These are phyloP conservation scores for Drosophila aff. DNA, from an alignment of 1,140 invertebrate genomes.

Conservation along the genomic window DNA sequence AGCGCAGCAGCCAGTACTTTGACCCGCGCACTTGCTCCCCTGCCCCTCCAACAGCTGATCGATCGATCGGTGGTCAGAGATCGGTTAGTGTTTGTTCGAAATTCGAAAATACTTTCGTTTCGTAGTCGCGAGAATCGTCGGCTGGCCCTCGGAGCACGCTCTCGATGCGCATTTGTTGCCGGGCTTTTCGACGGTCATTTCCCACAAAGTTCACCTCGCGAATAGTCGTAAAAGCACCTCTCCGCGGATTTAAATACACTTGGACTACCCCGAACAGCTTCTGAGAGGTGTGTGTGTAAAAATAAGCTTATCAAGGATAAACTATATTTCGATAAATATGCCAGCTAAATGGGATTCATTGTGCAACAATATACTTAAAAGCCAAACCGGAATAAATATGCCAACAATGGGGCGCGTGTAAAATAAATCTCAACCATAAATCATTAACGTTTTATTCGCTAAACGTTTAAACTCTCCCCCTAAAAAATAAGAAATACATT, in stretches of 20 bases:
- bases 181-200: constrained; percentile 49
- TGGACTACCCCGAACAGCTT: not conserved
- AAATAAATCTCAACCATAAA: not conserved
- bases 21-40: constrained; percentile 23
- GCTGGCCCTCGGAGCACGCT: constrained; percentile 23
- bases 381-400: not conserved
- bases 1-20: constrained; percentile 52
- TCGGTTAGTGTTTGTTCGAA: constrained; percentile 28
- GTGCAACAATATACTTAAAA: not conserved
- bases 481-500: not conserved
- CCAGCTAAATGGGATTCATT: not conserved
- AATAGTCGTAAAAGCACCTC: constrained; percentile 22
- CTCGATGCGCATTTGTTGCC: constrained; percentile 26
- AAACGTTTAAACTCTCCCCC: not conserved
- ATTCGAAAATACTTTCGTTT: constrained; percentile 57
- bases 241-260: constrained; percentile 16
- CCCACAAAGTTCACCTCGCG: constrained; percentile 25
- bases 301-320: constrained; percentile 1
- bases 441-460: not conserved
- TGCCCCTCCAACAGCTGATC: constrained; percentile 33
- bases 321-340: constrained; percentile 1
- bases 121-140: constrained; percentile 29
- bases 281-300: constrained; percentile 5
- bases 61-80: constrained; percentile 4
- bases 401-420: not conserved